Conservation (phyloP, 2,113 vertebrate genomes). For the Eptesicus fuscus region DNA sequence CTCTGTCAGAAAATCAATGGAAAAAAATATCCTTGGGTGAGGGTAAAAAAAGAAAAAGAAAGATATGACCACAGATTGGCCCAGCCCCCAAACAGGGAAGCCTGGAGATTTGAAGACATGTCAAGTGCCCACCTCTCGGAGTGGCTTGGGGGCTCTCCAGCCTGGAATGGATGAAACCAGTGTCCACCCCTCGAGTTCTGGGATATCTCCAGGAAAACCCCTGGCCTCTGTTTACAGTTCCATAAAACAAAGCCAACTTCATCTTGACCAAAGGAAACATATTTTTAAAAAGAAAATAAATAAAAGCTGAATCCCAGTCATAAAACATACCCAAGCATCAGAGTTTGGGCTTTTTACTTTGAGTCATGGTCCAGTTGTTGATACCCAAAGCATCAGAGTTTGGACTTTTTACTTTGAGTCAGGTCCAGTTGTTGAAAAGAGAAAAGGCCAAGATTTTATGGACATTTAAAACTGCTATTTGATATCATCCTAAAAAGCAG, state of each 20-base stretch:
- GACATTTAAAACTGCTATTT: slow-evolving; percentile 18
- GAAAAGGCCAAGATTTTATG: slow-evolving; percentile 13
- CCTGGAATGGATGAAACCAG: neutral
- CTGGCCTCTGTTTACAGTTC: slow-evolving; percentile 35
- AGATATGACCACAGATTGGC: neutral
- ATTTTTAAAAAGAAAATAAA: slow-evolving; percentile 24
- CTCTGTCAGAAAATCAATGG: too few species aligned
- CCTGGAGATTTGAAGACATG: neutral
- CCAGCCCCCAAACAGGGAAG: neutral
- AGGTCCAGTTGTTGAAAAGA: slow-evolving; percentile 14
- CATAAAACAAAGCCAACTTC: slow-evolving; percentile 55
- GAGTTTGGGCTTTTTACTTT: neutral
- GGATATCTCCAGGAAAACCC: slow-evolving; percentile 9
- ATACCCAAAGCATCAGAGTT: neutral
- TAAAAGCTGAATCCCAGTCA: slow-evolving; percentile 7
- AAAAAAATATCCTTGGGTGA: too few species aligned
- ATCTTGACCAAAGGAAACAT: neutral
- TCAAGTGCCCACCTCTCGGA: neutral
- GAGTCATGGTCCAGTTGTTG: neutral
- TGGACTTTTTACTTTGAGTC: slow-evolving; percentile 17
- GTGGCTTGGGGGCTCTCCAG: neutral
- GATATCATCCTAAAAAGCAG: neutral
- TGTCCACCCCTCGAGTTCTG: neutral
- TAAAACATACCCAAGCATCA: slow-evolving; percentile 2
- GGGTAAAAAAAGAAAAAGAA: too few species aligned